A percentile compares a stretch with the other conserved stretches of the same genome.
Evolutionary conservation across 2,113 vertebrate species (phyloP).

Genomic region (Willisornis vidua): DNA sequence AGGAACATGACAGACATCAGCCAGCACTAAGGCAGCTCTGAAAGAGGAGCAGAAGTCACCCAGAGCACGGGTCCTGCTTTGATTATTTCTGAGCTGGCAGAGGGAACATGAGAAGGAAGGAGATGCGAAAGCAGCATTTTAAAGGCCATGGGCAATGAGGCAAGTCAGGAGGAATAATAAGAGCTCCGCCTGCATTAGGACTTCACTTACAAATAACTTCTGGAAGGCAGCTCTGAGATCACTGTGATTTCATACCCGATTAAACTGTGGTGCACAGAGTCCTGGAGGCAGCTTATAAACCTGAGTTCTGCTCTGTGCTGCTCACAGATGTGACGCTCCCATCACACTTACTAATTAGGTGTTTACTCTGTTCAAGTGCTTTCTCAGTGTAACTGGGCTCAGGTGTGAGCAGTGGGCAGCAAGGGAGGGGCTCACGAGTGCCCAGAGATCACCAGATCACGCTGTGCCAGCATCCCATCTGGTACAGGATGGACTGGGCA

Average conservation of each 20-base stretch:
- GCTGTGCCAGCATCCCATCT: rapidly evolving
- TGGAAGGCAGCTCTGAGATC: background rate
- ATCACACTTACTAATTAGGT: rapidly evolving
- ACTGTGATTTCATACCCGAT: slow-evolving; percentile 23
- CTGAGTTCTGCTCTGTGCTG: background rate
- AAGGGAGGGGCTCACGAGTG: background rate
- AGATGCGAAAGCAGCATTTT: background rate
- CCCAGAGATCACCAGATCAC: background rate
- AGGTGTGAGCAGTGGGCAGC: rapidly evolving
- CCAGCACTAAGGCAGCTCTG: background rate
- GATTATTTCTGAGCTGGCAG: background rate
- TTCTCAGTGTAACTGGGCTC: rapidly evolving
- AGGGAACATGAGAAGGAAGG: background rate
- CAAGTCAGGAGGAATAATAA: slow-evolving; percentile 10
- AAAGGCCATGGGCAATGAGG: background rate
- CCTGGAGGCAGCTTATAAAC: background rate
- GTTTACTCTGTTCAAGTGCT: background rate
- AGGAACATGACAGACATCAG: background rate
- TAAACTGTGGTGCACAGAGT: background rate
- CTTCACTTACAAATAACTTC: background rate
- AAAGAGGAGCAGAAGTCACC: background rate
- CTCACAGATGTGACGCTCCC: background rate
- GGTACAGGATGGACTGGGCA: background rate
- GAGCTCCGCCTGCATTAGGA: background rate
- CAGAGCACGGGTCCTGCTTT: background rate